Percentiles rank a stretch among this genome's conserved stretches.
phyloP scores from a whole-genome alignment of 2,888 invertebrate species.

The Polydrusus tereticollis region DNA sequence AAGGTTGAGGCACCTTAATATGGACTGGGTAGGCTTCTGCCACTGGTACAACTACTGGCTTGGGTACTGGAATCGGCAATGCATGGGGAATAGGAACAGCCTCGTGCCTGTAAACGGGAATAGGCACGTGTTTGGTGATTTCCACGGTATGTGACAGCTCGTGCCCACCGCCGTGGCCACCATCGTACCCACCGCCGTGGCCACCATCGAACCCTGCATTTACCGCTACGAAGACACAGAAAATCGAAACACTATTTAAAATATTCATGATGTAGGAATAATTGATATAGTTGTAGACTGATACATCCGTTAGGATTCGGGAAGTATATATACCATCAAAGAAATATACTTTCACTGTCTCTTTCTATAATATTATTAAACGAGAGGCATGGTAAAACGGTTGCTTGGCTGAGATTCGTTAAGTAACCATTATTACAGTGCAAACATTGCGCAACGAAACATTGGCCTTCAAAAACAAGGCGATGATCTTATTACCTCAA shows the following conservation, averaged over 20 bases:
- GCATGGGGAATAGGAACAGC: slow-evolving; percentile 67
- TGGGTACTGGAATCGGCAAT: slow-evolving; percentile 75
- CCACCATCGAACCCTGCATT: slow-evolving; percentile 60
- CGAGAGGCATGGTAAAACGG: slow-evolving; percentile 15
- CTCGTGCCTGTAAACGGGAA: slow-evolving; percentile 70
- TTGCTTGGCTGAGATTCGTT: too few relatives aligned
- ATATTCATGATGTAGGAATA: neutral
- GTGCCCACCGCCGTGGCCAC: neutral
- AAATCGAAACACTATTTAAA: slow-evolving; percentile 57
- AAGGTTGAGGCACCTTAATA: slow-evolving; percentile 76
- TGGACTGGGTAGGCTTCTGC: slow-evolving; percentile 79
- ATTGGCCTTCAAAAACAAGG: neutral
- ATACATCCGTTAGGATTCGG: slow-evolving; percentile 52
- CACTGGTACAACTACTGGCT: slow-evolving; percentile 77
- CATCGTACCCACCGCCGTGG: slow-evolving; percentile 56
- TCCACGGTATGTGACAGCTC: slow-evolving; percentile 70
- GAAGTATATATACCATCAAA: slow-evolving; percentile 39
- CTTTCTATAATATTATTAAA: slow-evolving; percentile 11
- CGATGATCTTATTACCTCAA: neutral
- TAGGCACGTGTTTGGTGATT: slow-evolving; percentile 75
- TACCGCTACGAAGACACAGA: slow-evolving; percentile 61
- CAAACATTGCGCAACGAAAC: neutral
- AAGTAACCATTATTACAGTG: slow-evolving; percentile 17
- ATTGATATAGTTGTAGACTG: slow-evolving; percentile 49
- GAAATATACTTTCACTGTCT: slow-evolving; percentile 45